phyloP scores from a whole-genome alignment of 2,113 vertebrate species.

The Rhegmatorhina hoffmannsi region DNA sequence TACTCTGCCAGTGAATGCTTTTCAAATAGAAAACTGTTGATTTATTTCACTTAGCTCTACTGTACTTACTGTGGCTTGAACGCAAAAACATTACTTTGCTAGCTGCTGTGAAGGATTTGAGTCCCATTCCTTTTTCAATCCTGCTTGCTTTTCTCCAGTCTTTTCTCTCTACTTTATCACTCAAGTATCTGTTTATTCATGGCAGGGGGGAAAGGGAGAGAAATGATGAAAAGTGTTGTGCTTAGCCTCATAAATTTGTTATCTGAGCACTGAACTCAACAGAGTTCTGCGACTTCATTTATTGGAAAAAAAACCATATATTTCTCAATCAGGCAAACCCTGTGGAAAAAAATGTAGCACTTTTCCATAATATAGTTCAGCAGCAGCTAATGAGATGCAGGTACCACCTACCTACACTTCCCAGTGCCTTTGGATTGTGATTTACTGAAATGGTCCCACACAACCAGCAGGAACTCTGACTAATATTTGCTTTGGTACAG shows the following conservation, averaged over 20 bases:
- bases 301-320: not conserved
- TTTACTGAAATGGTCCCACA: not conserved
- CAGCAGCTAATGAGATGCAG: not conserved
- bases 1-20: not conserved
- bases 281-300: not conserved
- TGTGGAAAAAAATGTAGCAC: not conserved
- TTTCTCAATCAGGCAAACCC: not conserved
- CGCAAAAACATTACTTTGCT: not conserved
- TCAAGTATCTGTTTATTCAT: not conserved
- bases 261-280: not conserved
- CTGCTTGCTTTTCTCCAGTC: not conserved
- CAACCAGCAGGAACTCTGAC: not conserved
- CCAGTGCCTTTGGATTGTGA: not conserved
- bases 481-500: not conserved
- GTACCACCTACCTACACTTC: not conserved
- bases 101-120: not conserved
- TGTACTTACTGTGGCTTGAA: not conserved
- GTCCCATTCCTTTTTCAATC: not conserved
- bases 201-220: not conserved
- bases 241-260: not conserved
- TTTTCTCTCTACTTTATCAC: not conserved
- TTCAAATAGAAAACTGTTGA: slow-evolving; percentile 4
- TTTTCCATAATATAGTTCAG: not conserved
- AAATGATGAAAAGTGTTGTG: not conserved
- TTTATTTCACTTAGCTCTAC: not conserved